phyloP scores from a whole-genome alignment of 1,140 invertebrate species.

The Brachionus sp. region DNA sequence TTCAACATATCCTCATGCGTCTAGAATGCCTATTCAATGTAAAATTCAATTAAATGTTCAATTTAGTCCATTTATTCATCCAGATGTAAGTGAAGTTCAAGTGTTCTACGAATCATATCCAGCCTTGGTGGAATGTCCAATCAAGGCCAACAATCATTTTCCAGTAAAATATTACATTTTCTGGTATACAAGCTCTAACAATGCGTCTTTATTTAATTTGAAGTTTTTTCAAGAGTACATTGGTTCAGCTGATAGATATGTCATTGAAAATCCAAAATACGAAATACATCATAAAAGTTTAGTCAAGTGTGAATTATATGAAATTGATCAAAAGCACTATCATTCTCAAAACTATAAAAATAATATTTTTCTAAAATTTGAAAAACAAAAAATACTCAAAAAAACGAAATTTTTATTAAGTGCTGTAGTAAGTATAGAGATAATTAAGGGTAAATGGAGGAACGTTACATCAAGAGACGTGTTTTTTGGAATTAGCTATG shows the following conservation, averaged over 20 bases:
- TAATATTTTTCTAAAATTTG: neutral
- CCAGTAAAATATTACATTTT: neutral
- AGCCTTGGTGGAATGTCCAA: conserved; percentile 28
- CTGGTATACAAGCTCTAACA: neutral
- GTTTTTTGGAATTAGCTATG: neutral
- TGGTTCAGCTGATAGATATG: conserved; percentile 9
- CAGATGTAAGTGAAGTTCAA: neutral
- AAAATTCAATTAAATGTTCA: conserved; percentile 1
- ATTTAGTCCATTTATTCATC: conserved; percentile 30
- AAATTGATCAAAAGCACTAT: neutral
- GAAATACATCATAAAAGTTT: neutral
- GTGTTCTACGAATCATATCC: neutral
- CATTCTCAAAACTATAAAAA: neutral
- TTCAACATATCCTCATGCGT: neutral
- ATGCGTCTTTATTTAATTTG: neutral
- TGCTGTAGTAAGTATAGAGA: neutral
- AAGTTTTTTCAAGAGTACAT: conserved; percentile 9
- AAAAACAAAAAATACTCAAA: neutral
- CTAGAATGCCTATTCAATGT: neutral
- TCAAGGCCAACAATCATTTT: conserved; percentile 23
- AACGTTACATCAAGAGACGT: neutral
- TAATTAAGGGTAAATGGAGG: neutral
- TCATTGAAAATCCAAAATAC: neutral
- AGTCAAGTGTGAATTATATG: conserved; percentile 5
- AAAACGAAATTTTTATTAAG: neutral